Evolutionary conservation across 2,888 invertebrate genomes (phyloP), one percentile per base, ranked within the genome.

Genomic region (Actias luna): DNA sequence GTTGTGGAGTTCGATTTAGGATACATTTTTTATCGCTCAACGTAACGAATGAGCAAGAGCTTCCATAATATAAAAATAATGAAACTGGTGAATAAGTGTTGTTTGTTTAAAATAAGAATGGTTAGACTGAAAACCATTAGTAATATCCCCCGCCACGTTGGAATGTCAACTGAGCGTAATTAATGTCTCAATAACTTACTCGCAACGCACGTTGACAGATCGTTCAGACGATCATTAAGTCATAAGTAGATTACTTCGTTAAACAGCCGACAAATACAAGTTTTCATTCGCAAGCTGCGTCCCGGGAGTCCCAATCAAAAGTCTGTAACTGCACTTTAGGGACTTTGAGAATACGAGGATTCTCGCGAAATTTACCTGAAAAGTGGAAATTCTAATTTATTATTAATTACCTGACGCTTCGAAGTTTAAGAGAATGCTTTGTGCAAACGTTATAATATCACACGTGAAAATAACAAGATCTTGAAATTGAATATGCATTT

Each of bases 321-420:
- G 79, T 82, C 78, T 78, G 74, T 74, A 81, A 82, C 78, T 74
- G 80, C 80, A 78, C 79, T 83, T 64, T 79, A 77, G 70, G 65
- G 77, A 77, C 74, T 81, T 79, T 71, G 71, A 69, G 72, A 80
- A 78, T 78, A 78, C 72, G 73, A 71, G 71, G 71, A 69, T 73
- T 71, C 69, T 65, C 70, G 67, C 69, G 70, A 77, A 77, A 73
- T 72, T 64, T 25, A 25, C 25, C 25, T 50, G 22, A 2, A 64
- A 67, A 68, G 70, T 63, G 75, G 74, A 80, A 80, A 82, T 80
- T 82, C 78, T 74, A 78, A 80, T 79, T 82, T 81, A 75, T 83
- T 83, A 85, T 83, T 87, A 86, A 84, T 83, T 85, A 85, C 80
- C 75, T 80, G 79, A 75, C 79, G 76, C 72, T 59, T 69, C 64